Evolutionary conservation across 2,113 vertebrate species (phyloP), one percentile per base, ranked within the genome.

Genomic region (Guaruba guarouba): DNA sequence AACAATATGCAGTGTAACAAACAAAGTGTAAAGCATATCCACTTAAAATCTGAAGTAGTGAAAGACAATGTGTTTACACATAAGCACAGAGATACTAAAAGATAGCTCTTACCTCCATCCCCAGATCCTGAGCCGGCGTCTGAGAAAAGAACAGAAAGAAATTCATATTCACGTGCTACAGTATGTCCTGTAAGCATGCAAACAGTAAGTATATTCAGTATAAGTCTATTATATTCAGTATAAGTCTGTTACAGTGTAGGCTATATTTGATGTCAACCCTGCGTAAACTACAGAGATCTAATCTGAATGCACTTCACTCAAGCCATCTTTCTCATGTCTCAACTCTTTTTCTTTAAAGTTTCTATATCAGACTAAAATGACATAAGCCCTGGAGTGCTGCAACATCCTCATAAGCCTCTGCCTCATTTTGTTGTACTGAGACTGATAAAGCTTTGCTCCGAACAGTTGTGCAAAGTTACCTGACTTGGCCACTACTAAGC

Each of bases 91-190:
- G 64, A 90, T 71, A 94, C 64, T 88, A 95, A 85, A 89, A 94
- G 33, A 64, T 20, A 81, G 23, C 24, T 91, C 98, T 97, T 98
- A 99, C 98, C 98, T 98, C 98, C 98, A 14, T 98, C 98, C 89
- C 98, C 98, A 90, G 98, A 99, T 96, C 98, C 98, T 52, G 98
- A 99, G 95, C 98, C 98, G 7, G 98, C 97, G 97, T 98, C 98
- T 99, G 97, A 84, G 48, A 52, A 79, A 46, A 95, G 28, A 94
- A 88, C 81, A 96, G 70, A 95, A 82, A 39, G 29, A 73, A 90
- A 92, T 93, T 82, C 44, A 51, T 49, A 94, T 94, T 92, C 70
- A 69, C 25, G 37, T 75, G 61, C 73, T 80, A 80, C 57, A 48
- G 35, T 20, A 77, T 9, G 70, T 66, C 77, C 70, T 81, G 46